A percentile compares a stretch with the other conserved stretches of the same genome.
These are phyloP conservation scores for Percopsis omiscomaycus DNA, from an alignment of 2,797 vertebrate genomes.

Conservation along the genomic window DNA sequence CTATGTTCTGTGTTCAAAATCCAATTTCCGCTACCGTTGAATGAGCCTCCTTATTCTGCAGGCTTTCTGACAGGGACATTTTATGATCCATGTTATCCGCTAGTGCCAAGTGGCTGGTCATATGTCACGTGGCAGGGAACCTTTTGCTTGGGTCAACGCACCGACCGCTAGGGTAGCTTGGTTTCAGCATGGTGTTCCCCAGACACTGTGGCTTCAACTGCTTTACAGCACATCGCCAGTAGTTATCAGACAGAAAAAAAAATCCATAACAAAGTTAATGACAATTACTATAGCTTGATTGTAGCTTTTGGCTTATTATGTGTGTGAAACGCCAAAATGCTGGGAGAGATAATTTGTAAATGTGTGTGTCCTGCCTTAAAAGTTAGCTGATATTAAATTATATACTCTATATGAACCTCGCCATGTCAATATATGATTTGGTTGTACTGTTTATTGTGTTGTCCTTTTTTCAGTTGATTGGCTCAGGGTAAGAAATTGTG, in stretches of 20 bases:
- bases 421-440: too few relatives aligned
- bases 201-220: slow-evolving; percentile 24
- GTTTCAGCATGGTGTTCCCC: slow-evolving; percentile 20
- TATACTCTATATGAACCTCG: background rate
- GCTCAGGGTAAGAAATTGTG: too few relatives aligned
- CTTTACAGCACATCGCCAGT: slow-evolving; percentile 35
- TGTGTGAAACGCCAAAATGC: slow-evolving; percentile 30
- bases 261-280: slow-evolving; percentile 21
- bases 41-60: slow-evolving; percentile 5
- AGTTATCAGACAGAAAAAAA: slow-evolving; percentile 38
- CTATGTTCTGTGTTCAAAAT: background rate
- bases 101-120: slow-evolving; percentile 24
- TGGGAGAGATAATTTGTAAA: too few relatives aligned
- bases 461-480: too few relatives aligned
- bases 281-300: slow-evolving; percentile 28
- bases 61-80: slow-evolving; percentile 21
- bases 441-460: too few relatives aligned
- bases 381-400: slow-evolving; percentile 31
- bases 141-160: slow-evolving; percentile 36
- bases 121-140: slow-evolving; percentile 8
- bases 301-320: slow-evolving; percentile 25
- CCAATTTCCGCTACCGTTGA: background rate
- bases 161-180: slow-evolving; percentile 12
- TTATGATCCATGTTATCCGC: slow-evolving; percentile 23
- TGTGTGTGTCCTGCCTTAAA: slow-evolving; percentile 1